Percentiles rank a stretch among this genome's conserved stretches.
Conservation (phyloP, 2,888 invertebrate genomes). For the Cinara cedri region DNA sequence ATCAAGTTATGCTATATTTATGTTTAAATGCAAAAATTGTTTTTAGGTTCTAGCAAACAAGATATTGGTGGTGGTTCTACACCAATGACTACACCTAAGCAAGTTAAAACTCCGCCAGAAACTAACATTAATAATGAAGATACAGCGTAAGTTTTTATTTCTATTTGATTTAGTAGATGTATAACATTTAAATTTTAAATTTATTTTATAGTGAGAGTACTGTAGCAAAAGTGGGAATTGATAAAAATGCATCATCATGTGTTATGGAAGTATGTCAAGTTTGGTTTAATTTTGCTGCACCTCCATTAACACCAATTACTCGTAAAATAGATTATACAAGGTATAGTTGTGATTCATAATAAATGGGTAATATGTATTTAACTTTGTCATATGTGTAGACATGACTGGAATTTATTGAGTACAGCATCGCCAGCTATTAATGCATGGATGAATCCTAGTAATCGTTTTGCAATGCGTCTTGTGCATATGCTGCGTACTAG, state of each 20-base stretch:
- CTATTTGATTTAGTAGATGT: neutral
- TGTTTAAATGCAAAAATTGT: neutral
- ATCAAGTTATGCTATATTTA: too few species aligned
- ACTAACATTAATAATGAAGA: constrained; percentile 46
- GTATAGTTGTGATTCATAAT: constrained; percentile 63
- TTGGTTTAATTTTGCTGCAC: constrained; percentile 98
- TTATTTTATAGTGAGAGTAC: constrained; percentile 56
- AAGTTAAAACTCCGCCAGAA: constrained; percentile 44
- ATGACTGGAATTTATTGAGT: constrained; percentile 95
- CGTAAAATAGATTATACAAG: constrained; percentile 92
- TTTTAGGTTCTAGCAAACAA: constrained; percentile 52
- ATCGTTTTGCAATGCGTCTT: constrained; percentile 83
- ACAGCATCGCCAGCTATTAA: constrained; percentile 96
- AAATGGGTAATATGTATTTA: neutral
- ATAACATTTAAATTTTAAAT: neutral
- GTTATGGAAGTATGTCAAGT: constrained; percentile 86
- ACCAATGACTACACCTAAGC: constrained; percentile 46
- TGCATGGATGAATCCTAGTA: constrained; percentile 97
- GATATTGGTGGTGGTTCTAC: constrained; percentile 36
- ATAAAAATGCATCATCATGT: constrained; percentile 82
- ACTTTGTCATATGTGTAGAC: constrained; percentile 64
- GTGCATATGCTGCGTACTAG: constrained; percentile 80
- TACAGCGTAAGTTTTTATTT: constrained; percentile 8
- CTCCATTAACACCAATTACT: constrained; percentile 91
- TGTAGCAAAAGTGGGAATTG: constrained; percentile 61